Conservation (phyloP, 2,797 vertebrate genomes). For the Bufotes viridis region DNA sequence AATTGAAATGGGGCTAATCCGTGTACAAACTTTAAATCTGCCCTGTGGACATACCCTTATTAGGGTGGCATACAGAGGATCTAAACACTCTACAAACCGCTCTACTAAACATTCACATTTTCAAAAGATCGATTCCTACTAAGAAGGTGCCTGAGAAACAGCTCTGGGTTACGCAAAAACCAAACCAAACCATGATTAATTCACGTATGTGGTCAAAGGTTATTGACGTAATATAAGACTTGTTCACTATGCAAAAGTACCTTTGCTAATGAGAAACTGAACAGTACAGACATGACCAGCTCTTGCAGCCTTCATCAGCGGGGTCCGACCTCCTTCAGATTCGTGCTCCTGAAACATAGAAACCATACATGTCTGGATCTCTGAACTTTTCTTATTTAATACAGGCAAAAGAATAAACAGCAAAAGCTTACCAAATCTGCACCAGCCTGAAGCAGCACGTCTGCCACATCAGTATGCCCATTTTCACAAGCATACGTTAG, state of each 20-base stretch:
- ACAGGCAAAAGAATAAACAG: background rate
- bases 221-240: background rate
- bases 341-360: slow-evolving; percentile 76
- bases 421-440: slow-evolving; percentile 79
- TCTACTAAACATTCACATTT: too few relatives aligned
- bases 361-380: background rate
- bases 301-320: slow-evolving; percentile 84
- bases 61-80: too few relatives aligned
- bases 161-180: too few relatives aligned
- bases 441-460: slow-evolving; percentile 81
- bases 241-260: slow-evolving; percentile 67
- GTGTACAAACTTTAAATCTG: too few relatives aligned
- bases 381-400: background rate
- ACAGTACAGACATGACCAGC: slow-evolving; percentile 84
- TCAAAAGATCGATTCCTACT: too few relatives aligned
- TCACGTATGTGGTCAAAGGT: background rate
- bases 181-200: background rate
- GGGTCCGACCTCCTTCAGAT: slow-evolving; percentile 83
- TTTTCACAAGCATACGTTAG: slow-evolving; percentile 83
- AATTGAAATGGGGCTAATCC: too few relatives aligned
- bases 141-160: too few relatives aligned
- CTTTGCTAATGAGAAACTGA: slow-evolving; percentile 85
- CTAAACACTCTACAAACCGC: too few relatives aligned
- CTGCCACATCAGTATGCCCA: slow-evolving; percentile 82
- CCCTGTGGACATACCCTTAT: too few relatives aligned